phyloP scores from a whole-genome alignment of 2,888 invertebrate species.

The Halictus ligatus region DNA sequence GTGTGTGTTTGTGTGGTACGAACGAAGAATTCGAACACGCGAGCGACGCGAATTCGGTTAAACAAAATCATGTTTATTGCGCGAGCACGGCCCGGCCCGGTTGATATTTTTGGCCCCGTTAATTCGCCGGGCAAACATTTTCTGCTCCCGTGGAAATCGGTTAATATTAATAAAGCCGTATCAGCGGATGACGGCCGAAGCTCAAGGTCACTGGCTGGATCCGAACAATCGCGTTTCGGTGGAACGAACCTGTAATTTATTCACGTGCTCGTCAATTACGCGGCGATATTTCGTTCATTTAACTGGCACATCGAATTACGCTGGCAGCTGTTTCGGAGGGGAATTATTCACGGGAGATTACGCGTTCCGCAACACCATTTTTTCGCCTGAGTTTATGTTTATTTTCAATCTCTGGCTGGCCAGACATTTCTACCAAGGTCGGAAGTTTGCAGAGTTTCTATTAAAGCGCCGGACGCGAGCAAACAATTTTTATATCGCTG shows the following conservation, averaged over 20 bases:
- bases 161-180: slow-evolving; percentile 10
- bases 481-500: too few relatives aligned
- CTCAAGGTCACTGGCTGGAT: background rate
- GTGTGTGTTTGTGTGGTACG: background rate
- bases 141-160: background rate
- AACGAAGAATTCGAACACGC: background rate
- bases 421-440: background rate
- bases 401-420: background rate
- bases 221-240: background rate
- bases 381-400: background rate
- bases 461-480: too few relatives aligned
- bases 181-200: background rate
- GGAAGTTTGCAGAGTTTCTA: background rate
- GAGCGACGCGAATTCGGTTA: background rate
- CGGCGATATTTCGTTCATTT: background rate
- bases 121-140: slow-evolving; percentile 6
- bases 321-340: background rate
- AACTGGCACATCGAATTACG: background rate
- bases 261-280: slow-evolving; percentile 18
- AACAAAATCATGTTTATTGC: background rate
- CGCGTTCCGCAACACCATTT: background rate
- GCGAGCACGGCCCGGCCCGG: too few relatives aligned
- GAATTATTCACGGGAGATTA: background rate
- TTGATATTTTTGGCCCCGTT: slow-evolving; percentile 13
- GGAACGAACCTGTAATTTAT: background rate